phyloP scores from a whole-genome alignment of 2,113 vertebrate genomes.

The Sapajus apella region DNA sequence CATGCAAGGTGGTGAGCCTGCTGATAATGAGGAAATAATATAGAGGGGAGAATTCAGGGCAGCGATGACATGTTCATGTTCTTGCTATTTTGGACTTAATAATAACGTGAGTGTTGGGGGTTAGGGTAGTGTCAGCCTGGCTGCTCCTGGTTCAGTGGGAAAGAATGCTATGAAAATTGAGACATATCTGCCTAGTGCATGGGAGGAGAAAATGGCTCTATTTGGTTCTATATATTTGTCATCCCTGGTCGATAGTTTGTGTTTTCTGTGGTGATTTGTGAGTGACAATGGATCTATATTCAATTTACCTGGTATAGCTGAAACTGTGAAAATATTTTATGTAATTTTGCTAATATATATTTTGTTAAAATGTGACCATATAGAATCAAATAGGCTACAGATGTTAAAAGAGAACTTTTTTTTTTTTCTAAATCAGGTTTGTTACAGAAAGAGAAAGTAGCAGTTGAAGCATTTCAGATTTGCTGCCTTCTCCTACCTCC shows the following conservation, averaged over 20 bases:
- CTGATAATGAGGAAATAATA: neutral
- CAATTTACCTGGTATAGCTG: neutral
- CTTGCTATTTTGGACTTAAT: neutral
- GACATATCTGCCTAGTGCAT: neutral
- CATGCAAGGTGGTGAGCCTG: neutral
- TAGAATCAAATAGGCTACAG: neutral
- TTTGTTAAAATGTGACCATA: neutral
- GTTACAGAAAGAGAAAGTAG: slow-evolving; percentile 83
- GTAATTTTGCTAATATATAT: neutral
- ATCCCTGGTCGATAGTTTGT: neutral
- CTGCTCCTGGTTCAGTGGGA: neutral
- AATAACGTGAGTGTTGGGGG: neutral
- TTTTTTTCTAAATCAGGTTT: slow-evolving; percentile 79
- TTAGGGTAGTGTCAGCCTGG: neutral
- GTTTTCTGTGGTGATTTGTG: neutral
- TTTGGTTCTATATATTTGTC: neutral
- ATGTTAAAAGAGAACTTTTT: neutral
- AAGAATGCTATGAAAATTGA: neutral
- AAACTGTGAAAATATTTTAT: neutral
- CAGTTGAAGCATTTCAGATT: slow-evolving; percentile 89
- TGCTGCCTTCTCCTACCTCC: slow-evolving; percentile 90
- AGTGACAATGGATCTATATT: neutral
- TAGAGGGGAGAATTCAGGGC: neutral
- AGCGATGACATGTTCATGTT: neutral
- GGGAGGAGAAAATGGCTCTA: neutral